Percentiles rank a stretch among this genome's conserved stretches.
Conservation (phyloP, 2,797 vertebrate genomes). For the Hozukius guyotensis region DNA sequence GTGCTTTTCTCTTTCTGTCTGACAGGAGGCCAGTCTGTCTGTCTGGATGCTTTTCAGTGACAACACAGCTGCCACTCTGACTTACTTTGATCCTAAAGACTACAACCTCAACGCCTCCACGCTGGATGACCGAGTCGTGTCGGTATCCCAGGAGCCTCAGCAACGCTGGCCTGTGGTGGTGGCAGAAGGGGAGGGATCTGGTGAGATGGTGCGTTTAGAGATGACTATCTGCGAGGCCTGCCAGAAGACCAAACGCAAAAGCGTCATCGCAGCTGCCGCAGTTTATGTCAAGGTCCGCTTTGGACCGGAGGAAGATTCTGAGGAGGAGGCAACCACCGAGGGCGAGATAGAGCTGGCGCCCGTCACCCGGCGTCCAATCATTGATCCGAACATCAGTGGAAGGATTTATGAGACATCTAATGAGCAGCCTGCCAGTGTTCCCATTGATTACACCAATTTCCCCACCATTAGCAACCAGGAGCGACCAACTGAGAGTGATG, state of each 20-base stretch:
- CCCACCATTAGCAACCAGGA: slow-evolving; percentile 85
- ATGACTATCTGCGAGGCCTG: slow-evolving; percentile 96
- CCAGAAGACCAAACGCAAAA: slow-evolving; percentile 98
- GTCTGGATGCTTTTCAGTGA: slow-evolving; percentile 97
- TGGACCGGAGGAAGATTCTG: slow-evolving; percentile 86
- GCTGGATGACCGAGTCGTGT: slow-evolving; percentile 89
- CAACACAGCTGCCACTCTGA: slow-evolving; percentile 90
- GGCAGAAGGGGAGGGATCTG: slow-evolving; percentile 90
- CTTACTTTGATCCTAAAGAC: slow-evolving; percentile 94
- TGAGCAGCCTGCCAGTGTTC: slow-evolving; percentile 85
- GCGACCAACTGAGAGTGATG: slow-evolving; percentile 74
- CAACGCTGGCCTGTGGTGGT: slow-evolving; percentile 89
- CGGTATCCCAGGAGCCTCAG: slow-evolving; percentile 89
- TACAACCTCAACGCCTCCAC: slow-evolving; percentile 94
- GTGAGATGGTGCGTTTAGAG: slow-evolving; percentile 88
- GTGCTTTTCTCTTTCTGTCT: slow-evolving; percentile 31
- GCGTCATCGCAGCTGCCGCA: slow-evolving; percentile 87
- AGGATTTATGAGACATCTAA: slow-evolving; percentile 80
- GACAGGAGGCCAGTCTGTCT: slow-evolving; percentile 93
- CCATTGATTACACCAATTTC: slow-evolving; percentile 87
- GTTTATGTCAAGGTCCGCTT: slow-evolving; percentile 91
- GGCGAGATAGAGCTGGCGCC: slow-evolving; percentile 73
- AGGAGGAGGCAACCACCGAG: slow-evolving; percentile 85
- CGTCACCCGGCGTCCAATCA: slow-evolving; percentile 80
- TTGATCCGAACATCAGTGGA: slow-evolving; percentile 73